Conservation (phyloP, 2,888 invertebrate species). For the Pasiphila rectangulata region DNA sequence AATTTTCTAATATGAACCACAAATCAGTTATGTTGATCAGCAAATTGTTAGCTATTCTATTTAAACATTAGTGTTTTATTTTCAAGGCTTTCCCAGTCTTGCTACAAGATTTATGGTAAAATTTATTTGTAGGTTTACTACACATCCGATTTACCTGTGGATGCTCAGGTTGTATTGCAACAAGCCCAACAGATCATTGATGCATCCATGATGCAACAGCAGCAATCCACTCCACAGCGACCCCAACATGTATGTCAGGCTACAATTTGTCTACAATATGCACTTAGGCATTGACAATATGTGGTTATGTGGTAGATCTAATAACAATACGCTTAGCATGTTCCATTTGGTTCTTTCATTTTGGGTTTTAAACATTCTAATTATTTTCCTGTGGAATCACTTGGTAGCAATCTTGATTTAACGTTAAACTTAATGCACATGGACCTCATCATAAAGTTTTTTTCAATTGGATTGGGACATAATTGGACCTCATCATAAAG, state of each 20-base stretch:
- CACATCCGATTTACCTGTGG: conserved; percentile 79
- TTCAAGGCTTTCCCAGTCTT: too few species aligned
- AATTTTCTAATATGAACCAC: too few species aligned
- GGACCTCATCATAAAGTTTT: not conserved
- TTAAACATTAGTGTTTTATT: not conserved
- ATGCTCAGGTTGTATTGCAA: conserved; percentile 80
- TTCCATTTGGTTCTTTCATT: conserved; percentile 41
- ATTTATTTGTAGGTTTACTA: conserved; percentile 81
- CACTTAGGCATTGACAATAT: conserved; percentile 45
- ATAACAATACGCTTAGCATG: conserved; percentile 61
- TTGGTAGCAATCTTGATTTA: not conserved
- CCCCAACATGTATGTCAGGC: conserved; percentile 78
- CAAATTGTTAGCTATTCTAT: conserved; percentile 4
- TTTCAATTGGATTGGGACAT: not conserved
- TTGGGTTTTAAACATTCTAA: conserved; percentile 27
- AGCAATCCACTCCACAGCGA: conserved; percentile 63
- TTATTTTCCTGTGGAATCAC: conserved; percentile 1
- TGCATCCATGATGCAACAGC: conserved; percentile 78
- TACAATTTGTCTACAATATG: conserved; percentile 48
- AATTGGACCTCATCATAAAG: too few species aligned
- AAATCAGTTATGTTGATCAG: conserved; percentile 4
- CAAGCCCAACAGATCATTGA: conserved; percentile 80
- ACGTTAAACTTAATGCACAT: not conserved
- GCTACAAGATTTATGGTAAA: conserved; percentile 31
- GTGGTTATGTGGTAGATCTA: conserved; percentile 46